Evolutionary conservation across 1,140 invertebrate genomes (phyloP).

Genomic region (Varroa destructor): DNA sequence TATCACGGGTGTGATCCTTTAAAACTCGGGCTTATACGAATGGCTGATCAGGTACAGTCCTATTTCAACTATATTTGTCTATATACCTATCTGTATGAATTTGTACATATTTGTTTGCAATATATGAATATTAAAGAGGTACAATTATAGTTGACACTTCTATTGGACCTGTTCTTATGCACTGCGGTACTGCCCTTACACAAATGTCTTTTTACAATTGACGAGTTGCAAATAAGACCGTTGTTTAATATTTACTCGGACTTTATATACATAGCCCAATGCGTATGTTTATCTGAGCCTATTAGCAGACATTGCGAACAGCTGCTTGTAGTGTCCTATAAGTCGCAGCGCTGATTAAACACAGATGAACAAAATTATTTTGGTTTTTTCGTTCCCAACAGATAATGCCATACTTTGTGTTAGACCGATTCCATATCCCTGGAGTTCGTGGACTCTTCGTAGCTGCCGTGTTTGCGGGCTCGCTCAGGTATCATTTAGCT

Average conservation of each 20-base stretch:
- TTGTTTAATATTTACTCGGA: no score
- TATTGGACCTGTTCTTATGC: no score
- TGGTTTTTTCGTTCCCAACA: neutral
- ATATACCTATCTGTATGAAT: neutral
- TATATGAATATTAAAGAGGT: no score
- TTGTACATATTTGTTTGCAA: no score
- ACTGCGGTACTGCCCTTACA: neutral
- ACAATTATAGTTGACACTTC: no score
- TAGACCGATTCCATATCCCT: slow-evolving; percentile 30
- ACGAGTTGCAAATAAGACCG: neutral
- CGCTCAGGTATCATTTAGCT: slow-evolving; percentile 32
- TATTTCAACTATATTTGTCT: neutral
- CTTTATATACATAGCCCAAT: no score
- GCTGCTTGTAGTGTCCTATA: no score
- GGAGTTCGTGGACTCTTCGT: slow-evolving; percentile 36
- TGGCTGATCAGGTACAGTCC: slow-evolving; percentile 37
- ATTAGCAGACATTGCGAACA: no score
- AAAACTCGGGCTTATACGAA: slow-evolving; percentile 43
- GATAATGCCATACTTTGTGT: slow-evolving; percentile 20
- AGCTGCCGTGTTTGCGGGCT: slow-evolving; percentile 35
- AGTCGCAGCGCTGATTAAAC: no score
- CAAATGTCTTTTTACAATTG: neutral
- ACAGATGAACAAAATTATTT: no score
- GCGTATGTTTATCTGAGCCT: no score
- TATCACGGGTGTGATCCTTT: slow-evolving; percentile 42